These are phyloP conservation scores for Hypotaenidia okinawae DNA, from an alignment of 2,797 vertebrate genomes.

Conservation along the genomic window DNA sequence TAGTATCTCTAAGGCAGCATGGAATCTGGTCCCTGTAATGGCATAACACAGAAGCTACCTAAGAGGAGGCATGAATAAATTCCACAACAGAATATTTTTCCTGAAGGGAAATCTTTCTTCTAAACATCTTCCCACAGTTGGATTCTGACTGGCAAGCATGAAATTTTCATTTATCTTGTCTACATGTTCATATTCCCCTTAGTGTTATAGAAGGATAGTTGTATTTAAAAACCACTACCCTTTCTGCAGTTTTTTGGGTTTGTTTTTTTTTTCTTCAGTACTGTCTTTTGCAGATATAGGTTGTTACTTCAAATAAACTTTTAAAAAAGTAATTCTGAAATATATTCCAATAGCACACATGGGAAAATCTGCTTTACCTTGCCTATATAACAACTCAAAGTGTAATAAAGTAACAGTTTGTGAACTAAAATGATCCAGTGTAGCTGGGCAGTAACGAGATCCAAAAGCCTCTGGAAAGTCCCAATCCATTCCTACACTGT, in stretches of 20 bases:
- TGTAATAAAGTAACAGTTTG: not conserved
- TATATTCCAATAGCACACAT: not conserved
- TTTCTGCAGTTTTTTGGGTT: not conserved
- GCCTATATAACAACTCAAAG: not conserved
- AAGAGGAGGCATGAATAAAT: not conserved
- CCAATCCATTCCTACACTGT: not conserved
- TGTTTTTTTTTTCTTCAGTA: not conserved
- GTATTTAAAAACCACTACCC: not conserved
- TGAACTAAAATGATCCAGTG: not conserved
- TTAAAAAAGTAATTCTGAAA: not conserved
- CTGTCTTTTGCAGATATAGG: not conserved
- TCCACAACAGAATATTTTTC: not conserved
- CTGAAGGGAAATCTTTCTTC: not conserved
- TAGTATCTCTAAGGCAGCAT: not conserved
- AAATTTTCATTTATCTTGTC: not conserved
- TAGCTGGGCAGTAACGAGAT: not conserved
- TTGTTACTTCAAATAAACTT: not conserved
- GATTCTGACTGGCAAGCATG: not conserved
- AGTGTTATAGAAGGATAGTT: not conserved
- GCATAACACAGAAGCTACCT: not conserved
- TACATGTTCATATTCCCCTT: not conserved
- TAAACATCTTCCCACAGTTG: not conserved
- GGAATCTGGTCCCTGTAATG: not conserved
- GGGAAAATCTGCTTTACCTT: not conserved
- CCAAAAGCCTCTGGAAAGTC: not conserved